Conservation (phyloP, 2,113 vertebrate genomes). For the Ptychochromis oligacanthus region DNA sequence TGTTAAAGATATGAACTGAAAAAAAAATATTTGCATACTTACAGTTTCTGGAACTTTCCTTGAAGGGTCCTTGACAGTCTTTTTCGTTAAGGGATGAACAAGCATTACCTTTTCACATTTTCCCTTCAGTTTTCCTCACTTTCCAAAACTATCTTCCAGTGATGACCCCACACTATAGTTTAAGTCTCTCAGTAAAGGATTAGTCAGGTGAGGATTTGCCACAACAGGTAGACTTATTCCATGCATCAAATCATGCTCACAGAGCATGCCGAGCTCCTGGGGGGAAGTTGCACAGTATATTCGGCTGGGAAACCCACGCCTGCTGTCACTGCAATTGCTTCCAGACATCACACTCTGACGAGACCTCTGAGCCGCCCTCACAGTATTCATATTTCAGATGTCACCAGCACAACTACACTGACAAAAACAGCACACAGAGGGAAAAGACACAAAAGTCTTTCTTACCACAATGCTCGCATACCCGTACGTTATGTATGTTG, state of each 20-base stretch:
- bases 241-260: slow-evolving; percentile 41
- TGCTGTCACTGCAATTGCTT: slow-evolving; percentile 19
- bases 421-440: neutral
- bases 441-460: neutral
- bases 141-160: slow-evolving; percentile 9
- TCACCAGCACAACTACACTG: neutral
- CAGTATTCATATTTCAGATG: slow-evolving; percentile 5
- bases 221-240: slow-evolving; percentile 37
- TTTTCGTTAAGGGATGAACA: neutral
- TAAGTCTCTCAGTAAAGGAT: slow-evolving; percentile 35
- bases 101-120: slow-evolving; percentile 1
- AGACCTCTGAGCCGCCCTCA: slow-evolving; percentile 9
- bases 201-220: slow-evolving; percentile 40
- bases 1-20: neutral
- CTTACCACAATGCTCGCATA: neutral
- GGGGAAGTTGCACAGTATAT: slow-evolving; percentile 17
- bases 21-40: neutral
- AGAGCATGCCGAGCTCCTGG: slow-evolving; percentile 10
- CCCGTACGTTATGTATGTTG: neutral
- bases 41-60: neutral
- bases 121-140: neutral
- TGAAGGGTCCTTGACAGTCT: slow-evolving; percentile 29
- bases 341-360: slow-evolving; percentile 9
- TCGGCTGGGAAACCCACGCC: slow-evolving; percentile 14
- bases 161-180: neutral